Percentiles rank a stretch among this genome's conserved stretches.
phyloP scores from a whole-genome alignment of 2,797 vertebrate species.

The Hypotaenidia philippensis region DNA sequence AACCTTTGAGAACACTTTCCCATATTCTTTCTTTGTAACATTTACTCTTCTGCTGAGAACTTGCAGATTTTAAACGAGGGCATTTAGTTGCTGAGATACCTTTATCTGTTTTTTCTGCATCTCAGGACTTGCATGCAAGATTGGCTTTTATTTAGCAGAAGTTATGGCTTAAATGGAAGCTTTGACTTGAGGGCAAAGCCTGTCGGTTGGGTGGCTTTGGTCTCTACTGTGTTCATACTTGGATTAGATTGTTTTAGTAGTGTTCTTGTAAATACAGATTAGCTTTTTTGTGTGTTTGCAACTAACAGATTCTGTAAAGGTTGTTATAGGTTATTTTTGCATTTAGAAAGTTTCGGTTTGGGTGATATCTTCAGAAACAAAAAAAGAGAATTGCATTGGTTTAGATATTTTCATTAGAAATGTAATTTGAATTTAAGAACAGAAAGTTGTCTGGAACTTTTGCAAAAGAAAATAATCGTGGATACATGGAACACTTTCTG shows the following conservation, averaged over 20 bases:
- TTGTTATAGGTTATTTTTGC: background rate
- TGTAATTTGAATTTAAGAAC: constrained; percentile 10
- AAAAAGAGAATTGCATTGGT: background rate
- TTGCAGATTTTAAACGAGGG: background rate
- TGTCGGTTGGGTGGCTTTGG: background rate
- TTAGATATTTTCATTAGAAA: constrained; percentile 6
- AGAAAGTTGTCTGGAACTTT: background rate
- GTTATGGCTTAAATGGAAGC: background rate
- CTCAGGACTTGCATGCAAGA: background rate
- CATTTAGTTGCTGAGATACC: background rate
- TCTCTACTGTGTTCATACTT: background rate
- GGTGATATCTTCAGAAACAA: background rate
- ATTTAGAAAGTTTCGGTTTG: background rate
- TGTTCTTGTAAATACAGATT: background rate
- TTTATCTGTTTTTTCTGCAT: background rate
- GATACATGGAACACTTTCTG: background rate
- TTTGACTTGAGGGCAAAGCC: background rate
- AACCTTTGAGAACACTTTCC: background rate
- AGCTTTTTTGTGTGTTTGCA: background rate
- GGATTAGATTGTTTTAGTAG: background rate
- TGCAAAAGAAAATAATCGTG: background rate
- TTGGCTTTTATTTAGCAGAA: background rate
- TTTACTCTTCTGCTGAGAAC: background rate
- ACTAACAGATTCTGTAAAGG: background rate
- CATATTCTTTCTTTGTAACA: background rate